phyloP scores from a whole-genome alignment of 2,888 invertebrate genomes.

The Drosophila putrida region DNA sequence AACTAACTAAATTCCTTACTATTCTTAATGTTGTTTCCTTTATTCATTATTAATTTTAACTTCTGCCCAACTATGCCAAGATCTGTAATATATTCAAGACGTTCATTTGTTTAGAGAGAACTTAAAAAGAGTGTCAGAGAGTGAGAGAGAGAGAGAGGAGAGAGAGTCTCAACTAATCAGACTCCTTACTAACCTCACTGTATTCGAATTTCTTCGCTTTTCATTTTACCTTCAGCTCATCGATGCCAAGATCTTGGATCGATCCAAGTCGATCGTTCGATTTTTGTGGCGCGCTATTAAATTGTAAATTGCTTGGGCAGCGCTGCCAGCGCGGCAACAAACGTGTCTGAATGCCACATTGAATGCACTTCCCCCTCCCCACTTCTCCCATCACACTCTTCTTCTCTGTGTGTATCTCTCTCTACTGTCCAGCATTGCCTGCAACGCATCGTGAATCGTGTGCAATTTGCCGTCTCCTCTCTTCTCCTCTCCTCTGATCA shows the following conservation, averaged over 20 bases:
- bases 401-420: no score
- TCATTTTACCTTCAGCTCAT: slow-evolving; percentile 16
- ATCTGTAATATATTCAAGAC: slow-evolving; percentile 36
- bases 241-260: slow-evolving; percentile 32
- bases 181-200: not conserved
- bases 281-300: slow-evolving; percentile 78
- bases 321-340: slow-evolving; percentile 69
- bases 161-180: not conserved
- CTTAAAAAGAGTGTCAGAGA: not conserved
- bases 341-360: slow-evolving; percentile 76
- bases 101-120: slow-evolving; percentile 52
- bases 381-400: not conserved
- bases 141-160: not conserved
- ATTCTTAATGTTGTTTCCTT: slow-evolving; percentile 3
- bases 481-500: slow-evolving; percentile 13
- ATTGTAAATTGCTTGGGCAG: slow-evolving; percentile 78
- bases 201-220: slow-evolving; percentile 13
- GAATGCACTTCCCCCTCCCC: slow-evolving; percentile 17
- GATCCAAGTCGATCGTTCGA: slow-evolving; percentile 67
- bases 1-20: not conserved
- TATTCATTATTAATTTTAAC: slow-evolving; percentile 13
- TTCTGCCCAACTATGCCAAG: slow-evolving; percentile 11
- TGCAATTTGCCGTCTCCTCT: slow-evolving; percentile 67
- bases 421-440: slow-evolving; percentile 6
- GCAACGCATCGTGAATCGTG: slow-evolving; percentile 70